These are phyloP conservation scores for Scaptomyza parva DNA, from an alignment of 2,888 invertebrate genomes.

Conservation along the genomic window DNA sequence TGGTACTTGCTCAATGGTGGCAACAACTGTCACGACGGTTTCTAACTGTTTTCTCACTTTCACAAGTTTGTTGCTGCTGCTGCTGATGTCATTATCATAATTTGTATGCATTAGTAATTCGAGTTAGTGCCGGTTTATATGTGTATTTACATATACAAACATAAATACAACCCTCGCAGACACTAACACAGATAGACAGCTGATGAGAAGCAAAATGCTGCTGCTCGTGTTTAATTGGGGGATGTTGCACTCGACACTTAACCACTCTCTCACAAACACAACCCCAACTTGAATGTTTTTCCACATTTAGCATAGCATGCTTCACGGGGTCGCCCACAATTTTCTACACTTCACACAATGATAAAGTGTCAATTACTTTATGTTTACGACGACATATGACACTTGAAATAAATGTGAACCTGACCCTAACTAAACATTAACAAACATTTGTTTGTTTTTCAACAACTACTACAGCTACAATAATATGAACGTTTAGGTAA, in stretches of 20 bases:
- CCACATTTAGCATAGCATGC: conserved; percentile 36
- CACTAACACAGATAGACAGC: conserved; percentile 35
- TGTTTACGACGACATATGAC: conserved; percentile 18
- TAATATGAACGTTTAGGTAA: too few species aligned
- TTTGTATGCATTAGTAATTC: conserved; percentile 74
- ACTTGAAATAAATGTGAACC: conserved; percentile 14
- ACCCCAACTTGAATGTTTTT: conserved; percentile 7
- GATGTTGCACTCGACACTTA: conserved; percentile 32
- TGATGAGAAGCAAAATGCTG: conserved; percentile 29
- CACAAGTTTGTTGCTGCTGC: conserved; percentile 55
- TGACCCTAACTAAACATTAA: conserved; percentile 3
- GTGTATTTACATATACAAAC: conserved; percentile 27
- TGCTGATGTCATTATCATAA: conserved; percentile 76
- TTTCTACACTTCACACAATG: conserved; percentile 2
- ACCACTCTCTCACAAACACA: not conserved
- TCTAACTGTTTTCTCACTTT: conserved; percentile 66
- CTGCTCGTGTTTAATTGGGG: conserved; percentile 30
- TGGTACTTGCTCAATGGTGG: conserved; percentile 31
- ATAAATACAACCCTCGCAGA: conserved; percentile 39
- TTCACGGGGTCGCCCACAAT: conserved; percentile 30
- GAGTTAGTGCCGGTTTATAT: conserved; percentile 38
- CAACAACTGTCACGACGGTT: conserved; percentile 60
- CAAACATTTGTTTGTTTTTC: not conserved
- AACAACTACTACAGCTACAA: too few species aligned
- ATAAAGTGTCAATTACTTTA: conserved; percentile 37